Conservation (phyloP, 2,888 invertebrate species). For the Heliconius erato region DNA sequence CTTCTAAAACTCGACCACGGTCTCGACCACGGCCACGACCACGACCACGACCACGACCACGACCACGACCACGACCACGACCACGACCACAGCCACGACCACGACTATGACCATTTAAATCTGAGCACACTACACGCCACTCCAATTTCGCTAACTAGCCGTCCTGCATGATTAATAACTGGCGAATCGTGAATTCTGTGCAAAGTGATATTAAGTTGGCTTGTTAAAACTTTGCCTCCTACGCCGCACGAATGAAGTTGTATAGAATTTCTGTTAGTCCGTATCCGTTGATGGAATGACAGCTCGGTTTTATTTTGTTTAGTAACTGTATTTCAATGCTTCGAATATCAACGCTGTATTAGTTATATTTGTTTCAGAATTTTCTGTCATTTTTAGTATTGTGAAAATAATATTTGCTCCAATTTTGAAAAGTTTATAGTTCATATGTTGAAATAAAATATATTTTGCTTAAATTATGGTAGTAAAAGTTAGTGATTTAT, state of each 20-base stretch:
- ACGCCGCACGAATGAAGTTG: conserved; percentile 76
- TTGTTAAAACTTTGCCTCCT: conserved; percentile 84
- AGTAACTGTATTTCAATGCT: conserved; percentile 3
- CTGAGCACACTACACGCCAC: conserved; percentile 67
- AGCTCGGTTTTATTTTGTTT: conserved; percentile 20
- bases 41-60: no score
- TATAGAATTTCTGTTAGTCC: conserved; percentile 65
- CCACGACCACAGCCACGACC: no score
- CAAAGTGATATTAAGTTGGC: conserved; percentile 86
- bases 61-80: no score
- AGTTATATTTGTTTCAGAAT: conserved; percentile 1
- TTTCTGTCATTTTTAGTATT: not conserved
- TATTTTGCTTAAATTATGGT: not conserved
- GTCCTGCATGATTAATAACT: conserved; percentile 84
- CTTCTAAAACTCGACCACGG: conserved; percentile 55
- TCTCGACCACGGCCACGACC: conserved; percentile 35
- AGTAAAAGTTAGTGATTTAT: conserved; percentile 23
- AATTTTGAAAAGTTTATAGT: not conserved
- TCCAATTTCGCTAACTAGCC: conserved; percentile 82
- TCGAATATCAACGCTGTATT: not conserved
- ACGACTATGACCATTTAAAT: conserved; percentile 55
- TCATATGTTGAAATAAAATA: not conserved
- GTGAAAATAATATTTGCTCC: not conserved
- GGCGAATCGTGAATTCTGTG: conserved; percentile 81
- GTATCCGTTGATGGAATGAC: conserved; percentile 12